Conservation (phyloP, 2,113 vertebrate species). For the Podocnemis expansa region DNA sequence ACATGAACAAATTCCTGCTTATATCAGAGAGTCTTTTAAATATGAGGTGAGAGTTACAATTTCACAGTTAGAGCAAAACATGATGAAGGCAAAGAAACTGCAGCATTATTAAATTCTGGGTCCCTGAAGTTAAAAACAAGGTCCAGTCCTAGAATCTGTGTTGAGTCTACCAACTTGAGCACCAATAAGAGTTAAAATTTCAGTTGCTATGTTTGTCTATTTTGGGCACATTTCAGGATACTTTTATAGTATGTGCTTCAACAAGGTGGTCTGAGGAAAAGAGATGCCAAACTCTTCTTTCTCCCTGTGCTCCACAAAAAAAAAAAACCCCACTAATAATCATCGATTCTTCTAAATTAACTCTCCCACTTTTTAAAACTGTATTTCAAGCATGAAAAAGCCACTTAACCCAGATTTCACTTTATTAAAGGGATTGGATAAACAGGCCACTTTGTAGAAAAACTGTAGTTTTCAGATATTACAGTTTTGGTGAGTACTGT, state of each 20-base stretch:
- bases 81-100: background rate
- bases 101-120: background rate
- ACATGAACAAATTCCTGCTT: background rate
- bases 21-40: background rate
- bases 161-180: conserved; percentile 49
- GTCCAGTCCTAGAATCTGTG: conserved; percentile 28
- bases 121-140: conserved; percentile 32
- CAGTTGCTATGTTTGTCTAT: conserved; percentile 50
- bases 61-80: conserved; percentile 24
- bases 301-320: background rate
- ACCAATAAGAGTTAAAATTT: conserved; percentile 58
- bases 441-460: background rate
- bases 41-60: background rate
- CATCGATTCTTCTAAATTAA: background rate
- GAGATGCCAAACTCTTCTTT: conserved; percentile 30
- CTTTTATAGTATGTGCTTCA: conserved; percentile 20
- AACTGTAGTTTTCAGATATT: background rate
- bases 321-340: accelerated
- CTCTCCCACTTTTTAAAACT: background rate
- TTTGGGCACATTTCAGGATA: conserved; percentile 57
- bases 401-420: background rate
- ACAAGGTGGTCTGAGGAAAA: conserved; percentile 43
- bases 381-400: background rate
- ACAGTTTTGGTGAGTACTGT: background rate
- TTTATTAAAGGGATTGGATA: background rate